A percentile compares a stretch with the other conserved stretches of the same genome.
Evolutionary conservation across 53 echinoderm and acorn worm species (phyloP).

Genomic region (Holothuria scabra): DNA sequence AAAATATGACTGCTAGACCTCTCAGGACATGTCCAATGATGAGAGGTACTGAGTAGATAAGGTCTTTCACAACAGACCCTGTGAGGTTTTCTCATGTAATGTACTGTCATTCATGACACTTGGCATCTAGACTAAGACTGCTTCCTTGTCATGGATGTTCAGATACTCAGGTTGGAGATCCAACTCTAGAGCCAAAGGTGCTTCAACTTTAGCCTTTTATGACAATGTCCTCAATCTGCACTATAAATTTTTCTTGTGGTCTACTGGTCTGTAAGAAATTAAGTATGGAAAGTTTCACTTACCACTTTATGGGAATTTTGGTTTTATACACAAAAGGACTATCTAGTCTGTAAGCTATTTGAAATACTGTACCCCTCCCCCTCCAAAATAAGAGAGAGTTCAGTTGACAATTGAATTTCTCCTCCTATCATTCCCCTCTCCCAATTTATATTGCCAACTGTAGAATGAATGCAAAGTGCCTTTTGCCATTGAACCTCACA

Average conservation of each 20-base stretch:
- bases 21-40: conserved; percentile 43
- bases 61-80: conserved; percentile 1
- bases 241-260: not conserved
- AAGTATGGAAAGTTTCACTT: no score
- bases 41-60: not conserved
- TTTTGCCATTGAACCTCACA: no score
- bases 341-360: no score
- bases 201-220: conserved; percentile 35
- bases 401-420: no score
- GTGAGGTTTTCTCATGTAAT: not conserved
- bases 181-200: conserved; percentile 4
- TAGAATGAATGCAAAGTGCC: no score
- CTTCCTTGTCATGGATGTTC: not conserved
- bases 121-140: conserved; percentile 1
- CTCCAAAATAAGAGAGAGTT: no score
- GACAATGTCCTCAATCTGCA: not conserved
- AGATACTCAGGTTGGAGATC: not conserved
- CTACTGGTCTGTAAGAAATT: no score
- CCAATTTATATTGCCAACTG: no score
- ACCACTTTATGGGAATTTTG: no score
- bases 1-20: conserved; percentile 3
- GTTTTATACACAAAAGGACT: no score
- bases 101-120: not conserved
- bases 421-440: no score
- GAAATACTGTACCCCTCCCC: no score